phyloP scores from a whole-genome alignment of 1,140 invertebrate genomes.

The Diachasmimorpha longicaudata region DNA sequence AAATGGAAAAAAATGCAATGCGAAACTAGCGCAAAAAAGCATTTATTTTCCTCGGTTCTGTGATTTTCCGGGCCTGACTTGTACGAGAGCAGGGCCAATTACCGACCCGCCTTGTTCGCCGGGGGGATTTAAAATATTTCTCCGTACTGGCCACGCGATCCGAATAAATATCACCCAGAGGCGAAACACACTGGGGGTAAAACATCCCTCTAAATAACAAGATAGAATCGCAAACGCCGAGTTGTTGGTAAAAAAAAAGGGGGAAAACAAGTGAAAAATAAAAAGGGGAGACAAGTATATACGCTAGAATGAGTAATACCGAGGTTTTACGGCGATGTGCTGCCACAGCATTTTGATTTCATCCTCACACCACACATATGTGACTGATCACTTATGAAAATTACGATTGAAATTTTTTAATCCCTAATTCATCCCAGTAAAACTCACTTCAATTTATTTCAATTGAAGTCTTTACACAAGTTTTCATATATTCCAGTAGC shows the following conservation, averaged over 20 bases:
- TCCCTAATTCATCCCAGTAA: no score
- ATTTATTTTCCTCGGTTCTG: constrained; percentile 6
- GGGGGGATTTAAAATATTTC: constrained; percentile 30
- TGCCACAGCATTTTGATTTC: background rate
- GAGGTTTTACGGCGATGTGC: no score
- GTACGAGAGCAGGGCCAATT: constrained; percentile 26
- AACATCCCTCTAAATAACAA: constrained; percentile 31
- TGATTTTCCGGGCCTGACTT: constrained; percentile 22
- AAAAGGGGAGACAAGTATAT: background rate
- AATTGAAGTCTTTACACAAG: constrained; percentile 18
- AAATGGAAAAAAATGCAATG: background rate
- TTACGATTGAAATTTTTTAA: no score
- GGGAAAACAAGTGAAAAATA: background rate
- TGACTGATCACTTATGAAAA: background rate
- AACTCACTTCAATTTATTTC: no score
- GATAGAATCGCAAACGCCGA: constrained; percentile 27
- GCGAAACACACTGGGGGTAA: constrained; percentile 20
- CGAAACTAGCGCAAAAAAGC: background rate
- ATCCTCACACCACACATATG: no score
- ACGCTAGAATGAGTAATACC: background rate
- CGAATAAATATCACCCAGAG: constrained; percentile 28
- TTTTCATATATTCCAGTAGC: constrained; percentile 36
- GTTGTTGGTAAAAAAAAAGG: constrained; percentile 1
- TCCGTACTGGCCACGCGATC: constrained; percentile 25
- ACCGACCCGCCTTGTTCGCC: constrained; percentile 16